Percentiles rank a stretch among this genome's conserved stretches.
These are phyloP conservation scores for Steinernema carpocapsae DNA, from an alignment of 2,888 invertebrate genomes.

Conservation along the genomic window DNA sequence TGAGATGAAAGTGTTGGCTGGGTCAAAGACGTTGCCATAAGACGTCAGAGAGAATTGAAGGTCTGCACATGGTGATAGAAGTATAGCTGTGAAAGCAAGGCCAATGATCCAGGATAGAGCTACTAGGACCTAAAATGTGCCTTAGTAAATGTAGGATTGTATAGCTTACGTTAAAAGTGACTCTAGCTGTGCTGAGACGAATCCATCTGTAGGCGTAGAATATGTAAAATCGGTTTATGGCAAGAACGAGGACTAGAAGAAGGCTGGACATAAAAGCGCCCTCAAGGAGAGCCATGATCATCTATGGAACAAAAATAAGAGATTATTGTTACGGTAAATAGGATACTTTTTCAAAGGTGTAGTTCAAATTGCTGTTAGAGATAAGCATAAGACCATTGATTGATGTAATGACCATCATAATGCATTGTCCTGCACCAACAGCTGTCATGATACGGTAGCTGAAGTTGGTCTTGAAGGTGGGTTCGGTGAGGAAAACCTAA, in stretches of 20 bases:
- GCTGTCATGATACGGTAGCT: slow-evolving; percentile 28
- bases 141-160: not conserved
- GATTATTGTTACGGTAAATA: not conserved
- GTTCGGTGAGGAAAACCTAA: slow-evolving; percentile 5
- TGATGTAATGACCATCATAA: not conserved
- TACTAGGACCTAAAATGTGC: not conserved
- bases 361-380: not conserved
- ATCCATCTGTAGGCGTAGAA: slow-evolving; percentile 10
- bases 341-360: not conserved
- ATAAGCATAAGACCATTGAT: not conserved
- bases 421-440: not conserved
- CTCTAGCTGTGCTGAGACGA: not conserved
- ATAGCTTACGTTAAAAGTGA: not conserved
- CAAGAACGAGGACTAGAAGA: not conserved
- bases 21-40: slow-evolving; percentile 7
- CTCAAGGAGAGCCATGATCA: not conserved
- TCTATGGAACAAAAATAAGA: too few species aligned
- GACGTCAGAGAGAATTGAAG: not conserved
- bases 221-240: slow-evolving; percentile 17
- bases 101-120: slow-evolving; percentile 4
- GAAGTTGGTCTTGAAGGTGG: slow-evolving; percentile 15
- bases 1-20: not conserved
- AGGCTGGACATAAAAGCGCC: slow-evolving; percentile 5
- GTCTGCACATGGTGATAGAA: not conserved
- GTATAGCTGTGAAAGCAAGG: not conserved